Conservation (phyloP, 2,797 vertebrate genomes). For the Acrossocheilus fasciatus region DNA sequence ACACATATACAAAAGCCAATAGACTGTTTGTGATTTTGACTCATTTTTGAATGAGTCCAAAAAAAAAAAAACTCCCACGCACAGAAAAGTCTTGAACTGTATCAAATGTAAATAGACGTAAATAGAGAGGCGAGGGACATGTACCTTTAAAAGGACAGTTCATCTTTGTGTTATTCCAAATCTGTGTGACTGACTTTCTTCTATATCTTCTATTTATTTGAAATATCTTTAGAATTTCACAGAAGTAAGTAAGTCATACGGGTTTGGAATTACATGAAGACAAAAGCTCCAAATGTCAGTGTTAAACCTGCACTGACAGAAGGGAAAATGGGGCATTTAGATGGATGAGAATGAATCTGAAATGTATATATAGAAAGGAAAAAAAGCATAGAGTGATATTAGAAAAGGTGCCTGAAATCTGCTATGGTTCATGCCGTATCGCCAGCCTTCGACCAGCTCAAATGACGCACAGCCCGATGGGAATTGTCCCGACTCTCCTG, state of each 20-base stretch:
- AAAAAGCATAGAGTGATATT: background rate
- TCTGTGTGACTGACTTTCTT: background rate
- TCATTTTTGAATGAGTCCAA: background rate
- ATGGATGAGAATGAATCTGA: background rate
- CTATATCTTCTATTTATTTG: too few species aligned
- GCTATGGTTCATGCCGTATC: background rate
- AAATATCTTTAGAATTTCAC: background rate
- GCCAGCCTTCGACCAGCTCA: background rate
- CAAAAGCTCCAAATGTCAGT: background rate
- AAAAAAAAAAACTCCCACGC: background rate
- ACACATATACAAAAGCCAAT: background rate
- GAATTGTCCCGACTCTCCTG: background rate
- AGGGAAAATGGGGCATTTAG: background rate
- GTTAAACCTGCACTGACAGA: background rate
- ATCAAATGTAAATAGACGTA: background rate
- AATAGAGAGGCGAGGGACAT: background rate
- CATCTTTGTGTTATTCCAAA: background rate
- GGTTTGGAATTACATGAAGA: background rate
- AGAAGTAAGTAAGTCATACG: background rate
- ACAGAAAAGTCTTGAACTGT: background rate
- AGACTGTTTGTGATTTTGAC: background rate
- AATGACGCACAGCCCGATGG: background rate
- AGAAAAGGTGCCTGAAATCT: constrained; percentile 3
- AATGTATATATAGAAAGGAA: background rate
- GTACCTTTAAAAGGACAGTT: background rate